Percentiles rank a stretch among this genome's conserved stretches.
Conservation (phyloP, 64 coral and sea anemone genomes). For the Hydrozoanthus tunicans region DNA sequence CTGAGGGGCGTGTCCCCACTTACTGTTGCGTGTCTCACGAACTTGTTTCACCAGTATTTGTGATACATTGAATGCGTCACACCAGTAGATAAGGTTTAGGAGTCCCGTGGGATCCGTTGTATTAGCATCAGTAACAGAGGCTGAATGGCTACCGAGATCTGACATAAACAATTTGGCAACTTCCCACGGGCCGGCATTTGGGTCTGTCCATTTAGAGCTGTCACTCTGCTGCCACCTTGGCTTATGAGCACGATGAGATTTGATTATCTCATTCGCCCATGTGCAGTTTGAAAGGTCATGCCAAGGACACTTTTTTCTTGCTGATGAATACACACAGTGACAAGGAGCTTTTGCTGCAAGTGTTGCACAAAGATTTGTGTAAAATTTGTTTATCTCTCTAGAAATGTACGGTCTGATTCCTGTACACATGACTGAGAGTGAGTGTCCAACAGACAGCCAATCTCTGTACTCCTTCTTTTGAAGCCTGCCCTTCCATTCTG, state of each 20-base stretch:
- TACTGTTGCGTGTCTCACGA: constrained; percentile 66
- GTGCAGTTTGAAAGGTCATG: constrained; percentile 62
- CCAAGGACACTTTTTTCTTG: constrained; percentile 53
- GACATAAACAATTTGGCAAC: constrained; percentile 82
- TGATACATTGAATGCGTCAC: constrained; percentile 36
- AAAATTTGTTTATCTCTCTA: constrained; percentile 47
- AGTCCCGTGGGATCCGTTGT: constrained; percentile 54
- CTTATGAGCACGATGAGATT: constrained; percentile 43
- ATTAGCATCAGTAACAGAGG: constrained; percentile 15
- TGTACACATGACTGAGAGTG: constrained; percentile 61
- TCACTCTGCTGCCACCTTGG: constrained; percentile 80
- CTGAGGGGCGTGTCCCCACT: constrained; percentile 74
- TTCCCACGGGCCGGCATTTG: constrained; percentile 71
- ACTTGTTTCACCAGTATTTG: constrained; percentile 32
- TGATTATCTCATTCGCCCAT: constrained; percentile 58
- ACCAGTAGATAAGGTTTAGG: constrained; percentile 61
- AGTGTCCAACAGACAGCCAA: constrained; percentile 80
- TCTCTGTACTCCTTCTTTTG: constrained; percentile 76
- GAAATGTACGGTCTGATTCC: constrained; percentile 65
- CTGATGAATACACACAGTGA: constrained; percentile 16
- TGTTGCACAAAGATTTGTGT: constrained; percentile 32
- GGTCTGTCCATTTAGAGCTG: constrained; percentile 41
- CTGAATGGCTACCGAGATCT: constrained; percentile 25
- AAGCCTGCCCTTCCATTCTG: constrained; percentile 56
- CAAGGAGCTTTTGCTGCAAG: constrained; percentile 29